phyloP scores from a whole-genome alignment of 2,113 vertebrate genomes.

The Gopherus flavomarginatus region DNA sequence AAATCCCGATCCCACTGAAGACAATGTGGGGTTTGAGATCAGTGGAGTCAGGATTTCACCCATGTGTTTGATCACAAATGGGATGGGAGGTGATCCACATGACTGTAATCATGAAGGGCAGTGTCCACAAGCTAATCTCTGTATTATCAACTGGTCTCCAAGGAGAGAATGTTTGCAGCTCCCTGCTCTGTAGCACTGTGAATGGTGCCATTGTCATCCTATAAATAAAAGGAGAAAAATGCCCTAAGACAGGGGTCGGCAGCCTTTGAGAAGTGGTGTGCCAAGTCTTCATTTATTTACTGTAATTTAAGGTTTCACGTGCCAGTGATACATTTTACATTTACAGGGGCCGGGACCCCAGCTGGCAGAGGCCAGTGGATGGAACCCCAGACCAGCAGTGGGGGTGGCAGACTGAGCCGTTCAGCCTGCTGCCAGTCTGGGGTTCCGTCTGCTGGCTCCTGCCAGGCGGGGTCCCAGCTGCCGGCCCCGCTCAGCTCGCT shows the following conservation, averaged over 20 bases:
- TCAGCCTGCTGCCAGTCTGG: no score
- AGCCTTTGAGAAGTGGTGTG: no score
- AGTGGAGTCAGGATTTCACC: not conserved
- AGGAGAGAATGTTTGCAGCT: not conserved
- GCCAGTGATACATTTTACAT: no score
- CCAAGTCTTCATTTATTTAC: no score
- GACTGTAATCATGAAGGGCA: not conserved
- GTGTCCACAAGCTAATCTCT: not conserved
- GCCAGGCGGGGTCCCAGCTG: no score
- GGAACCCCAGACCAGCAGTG: no score
- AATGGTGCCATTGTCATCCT: not conserved
- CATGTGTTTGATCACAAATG: not conserved
- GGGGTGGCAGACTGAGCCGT: no score
- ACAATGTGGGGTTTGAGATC: not conserved
- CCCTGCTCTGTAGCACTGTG: not conserved
- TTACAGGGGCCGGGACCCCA: no score
- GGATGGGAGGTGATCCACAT: not conserved
- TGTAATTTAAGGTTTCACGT: no score
- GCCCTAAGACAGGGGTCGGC: not conserved
- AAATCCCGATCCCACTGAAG: not conserved
- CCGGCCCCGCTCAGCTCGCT: no score
- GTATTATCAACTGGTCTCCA: not conserved
- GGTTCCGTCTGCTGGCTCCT: no score
- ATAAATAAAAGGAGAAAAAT: not conserved
- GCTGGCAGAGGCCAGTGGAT: no score